Evolutionary conservation across 1,140 invertebrate species (phyloP).

Genomic region (Mylabris phalerata): DNA sequence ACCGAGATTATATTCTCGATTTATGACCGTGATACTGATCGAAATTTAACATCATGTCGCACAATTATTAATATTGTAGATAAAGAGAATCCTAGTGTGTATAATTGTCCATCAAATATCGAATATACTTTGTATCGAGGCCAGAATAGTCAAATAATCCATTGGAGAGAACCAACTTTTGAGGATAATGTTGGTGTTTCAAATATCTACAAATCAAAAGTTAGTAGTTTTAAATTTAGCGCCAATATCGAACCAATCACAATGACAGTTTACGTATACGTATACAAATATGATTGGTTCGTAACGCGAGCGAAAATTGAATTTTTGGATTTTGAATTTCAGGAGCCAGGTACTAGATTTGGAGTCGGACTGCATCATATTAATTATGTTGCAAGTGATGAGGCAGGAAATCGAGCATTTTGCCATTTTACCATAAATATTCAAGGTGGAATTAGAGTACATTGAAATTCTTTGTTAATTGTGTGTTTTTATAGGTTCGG

Average conservation of each 20-base stretch:
- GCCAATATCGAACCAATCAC: not conserved
- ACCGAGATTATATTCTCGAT: slow-evolving; percentile 27
- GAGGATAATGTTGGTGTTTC: slow-evolving; percentile 54
- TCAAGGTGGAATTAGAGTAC: slow-evolving; percentile 44
- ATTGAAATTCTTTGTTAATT: slow-evolving; percentile 13
- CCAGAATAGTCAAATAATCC: slow-evolving; percentile 49
- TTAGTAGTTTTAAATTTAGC: slow-evolving; percentile 36
- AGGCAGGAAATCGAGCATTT: slow-evolving; percentile 52
- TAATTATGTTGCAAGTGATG: slow-evolving; percentile 57
- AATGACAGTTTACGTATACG: not conserved
- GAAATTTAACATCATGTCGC: slow-evolving; percentile 47
- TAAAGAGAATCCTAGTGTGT: slow-evolving; percentile 50
- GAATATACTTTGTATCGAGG: slow-evolving; percentile 50
- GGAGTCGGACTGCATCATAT: slow-evolving; percentile 53
- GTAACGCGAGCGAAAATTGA: not conserved
- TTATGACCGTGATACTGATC: too few species aligned
- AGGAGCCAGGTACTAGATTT: slow-evolving; percentile 55
- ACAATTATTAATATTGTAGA: slow-evolving; percentile 57
- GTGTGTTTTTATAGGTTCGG: slow-evolving; percentile 8
- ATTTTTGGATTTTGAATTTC: slow-evolving; percentile 1
- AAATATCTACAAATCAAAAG: slow-evolving; percentile 56
- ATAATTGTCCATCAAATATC: slow-evolving; percentile 57
- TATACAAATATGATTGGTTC: not conserved
- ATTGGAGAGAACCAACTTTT: slow-evolving; percentile 64
- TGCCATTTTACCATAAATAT: slow-evolving; percentile 59